Evolutionary conservation across 2,888 invertebrate genomes (phyloP).

Genomic region (Mellilla xanthometata): DNA sequence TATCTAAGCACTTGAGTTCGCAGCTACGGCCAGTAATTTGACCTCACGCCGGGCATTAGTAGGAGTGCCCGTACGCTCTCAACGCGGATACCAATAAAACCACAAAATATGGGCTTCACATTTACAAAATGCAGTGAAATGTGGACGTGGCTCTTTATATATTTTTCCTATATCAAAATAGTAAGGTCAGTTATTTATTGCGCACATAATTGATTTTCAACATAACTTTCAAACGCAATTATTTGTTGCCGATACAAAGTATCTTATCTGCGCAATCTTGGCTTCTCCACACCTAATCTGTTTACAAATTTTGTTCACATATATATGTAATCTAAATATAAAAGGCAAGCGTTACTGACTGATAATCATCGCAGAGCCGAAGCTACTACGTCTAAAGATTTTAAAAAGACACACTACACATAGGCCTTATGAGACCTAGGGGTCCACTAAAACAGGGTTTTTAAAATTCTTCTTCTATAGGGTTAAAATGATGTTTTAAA

Average conservation of each 20-base stretch:
- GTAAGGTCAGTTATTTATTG: background rate
- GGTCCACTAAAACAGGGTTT: too few relatives aligned
- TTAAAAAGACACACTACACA: too few relatives aligned
- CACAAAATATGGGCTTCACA: slow-evolving; percentile 57
- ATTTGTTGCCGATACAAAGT: slow-evolving; percentile 1
- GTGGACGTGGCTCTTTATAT: slow-evolving; percentile 52
- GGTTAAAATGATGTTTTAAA: too few relatives aligned
- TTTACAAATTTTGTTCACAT: slow-evolving; percentile 6
- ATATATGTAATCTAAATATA: too few relatives aligned
- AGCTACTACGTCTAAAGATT: too few relatives aligned
- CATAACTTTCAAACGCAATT: background rate
- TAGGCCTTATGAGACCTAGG: too few relatives aligned
- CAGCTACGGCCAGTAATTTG: slow-evolving; percentile 63
- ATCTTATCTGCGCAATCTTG: background rate
- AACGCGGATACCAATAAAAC: slow-evolving; percentile 64
- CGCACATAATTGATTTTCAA: slow-evolving; percentile 12
- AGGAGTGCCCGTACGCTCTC: slow-evolving; percentile 63
- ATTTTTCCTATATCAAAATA: background rate
- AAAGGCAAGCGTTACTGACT: too few relatives aligned
- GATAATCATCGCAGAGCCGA: too few relatives aligned
- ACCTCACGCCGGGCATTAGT: slow-evolving; percentile 68
- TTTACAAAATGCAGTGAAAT: slow-evolving; percentile 55
- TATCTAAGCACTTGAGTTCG: slow-evolving; percentile 59
- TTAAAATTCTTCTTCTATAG: too few relatives aligned
- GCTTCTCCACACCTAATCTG: background rate